Conservation (phyloP, 2,797 vertebrate genomes). For the Tenualosa ilisha region DNA sequence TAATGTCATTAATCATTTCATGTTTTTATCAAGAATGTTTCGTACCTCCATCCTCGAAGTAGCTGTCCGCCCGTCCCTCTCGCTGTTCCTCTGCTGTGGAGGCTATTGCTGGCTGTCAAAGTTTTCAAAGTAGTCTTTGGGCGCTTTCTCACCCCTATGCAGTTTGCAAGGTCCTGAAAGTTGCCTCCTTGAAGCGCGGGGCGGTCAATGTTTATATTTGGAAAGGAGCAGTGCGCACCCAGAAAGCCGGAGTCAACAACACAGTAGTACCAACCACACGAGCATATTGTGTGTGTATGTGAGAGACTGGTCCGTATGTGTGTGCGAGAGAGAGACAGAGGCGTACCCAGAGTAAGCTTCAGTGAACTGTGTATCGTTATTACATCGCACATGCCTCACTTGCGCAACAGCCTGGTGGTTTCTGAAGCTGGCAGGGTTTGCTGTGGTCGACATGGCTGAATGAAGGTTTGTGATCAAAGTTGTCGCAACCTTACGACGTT, state of each 20-base stretch:
- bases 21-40: not conserved
- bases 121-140: not conserved
- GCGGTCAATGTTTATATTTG: conserved; percentile 65
- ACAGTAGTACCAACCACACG: not conserved
- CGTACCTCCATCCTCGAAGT: conserved; percentile 68
- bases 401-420: conserved; percentile 20
- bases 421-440: not conserved
- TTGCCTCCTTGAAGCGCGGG: conserved; percentile 8
- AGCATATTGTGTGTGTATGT: conserved; percentile 8
- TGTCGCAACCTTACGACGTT: not conserved
- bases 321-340: not conserved
- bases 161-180: not conserved
- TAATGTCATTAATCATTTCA: not conserved
- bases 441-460: not conserved
- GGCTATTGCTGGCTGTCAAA: conserved; percentile 11
- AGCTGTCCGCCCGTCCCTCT: conserved; percentile 1
- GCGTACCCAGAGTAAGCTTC: not conserved
- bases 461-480: not conserved
- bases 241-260: conserved; percentile 27
- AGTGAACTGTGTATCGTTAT: conserved; percentile 1
- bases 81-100: not conserved
- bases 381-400: conserved; percentile 8
- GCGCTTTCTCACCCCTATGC: not conserved
- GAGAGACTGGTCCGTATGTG: not conserved
- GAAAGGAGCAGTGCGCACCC: conserved; percentile 58